Base-by-base conservation (phyloP, 2,113 vertebrate genomes). In the Anarrhichthys ocellatus region DNA sequence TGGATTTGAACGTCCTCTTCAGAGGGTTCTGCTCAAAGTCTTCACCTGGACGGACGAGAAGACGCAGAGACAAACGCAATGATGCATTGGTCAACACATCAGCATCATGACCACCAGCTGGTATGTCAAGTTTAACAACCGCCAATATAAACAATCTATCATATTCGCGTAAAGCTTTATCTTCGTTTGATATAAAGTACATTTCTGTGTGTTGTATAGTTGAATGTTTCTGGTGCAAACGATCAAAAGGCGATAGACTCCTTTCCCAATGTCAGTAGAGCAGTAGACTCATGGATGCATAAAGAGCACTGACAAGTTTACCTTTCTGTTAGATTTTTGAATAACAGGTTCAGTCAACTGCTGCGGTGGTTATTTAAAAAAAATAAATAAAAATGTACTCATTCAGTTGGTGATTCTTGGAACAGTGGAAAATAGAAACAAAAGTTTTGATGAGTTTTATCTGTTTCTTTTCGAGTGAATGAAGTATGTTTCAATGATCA, bases 21-120 rank as follows among this genome's bases (percentile, higher is more conserved):
- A 99, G 87, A 11, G 97, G 98, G 80, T 96, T 99, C 95, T 98
- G 97, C 76, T 99, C 97, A 0, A 98, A 97, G 94, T 97, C 97
- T 90, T 97, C 97, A 87, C 97, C 98, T 97, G 91, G 2, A 94
- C 87, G 50, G 34, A 74, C 0, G 0, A 56, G 6, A 46, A 22
- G 44, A 50, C 22, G 42, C 1, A 38, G 48, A 58, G 27, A 78
- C 18, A 77, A 40, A 20, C 20, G 8, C 44, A 22, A 15, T 40
- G 9, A 76, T 22, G 62, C 5, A 42, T 50, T 22, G 0, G 59
- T 50, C 52, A 22, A 75, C 32, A 29, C n/a, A 65, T 27, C 15
- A 5, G 13, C 9, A 18, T 7, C 29, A 14, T 18, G 58, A n/a
- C 17, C 7, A 24, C 20, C 9, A 15, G 56, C 1, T 20, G 36